These are phyloP conservation scores for Omphaloscelis lunosa DNA, from an alignment of 2,888 invertebrate genomes.

Conservation along the genomic window DNA sequence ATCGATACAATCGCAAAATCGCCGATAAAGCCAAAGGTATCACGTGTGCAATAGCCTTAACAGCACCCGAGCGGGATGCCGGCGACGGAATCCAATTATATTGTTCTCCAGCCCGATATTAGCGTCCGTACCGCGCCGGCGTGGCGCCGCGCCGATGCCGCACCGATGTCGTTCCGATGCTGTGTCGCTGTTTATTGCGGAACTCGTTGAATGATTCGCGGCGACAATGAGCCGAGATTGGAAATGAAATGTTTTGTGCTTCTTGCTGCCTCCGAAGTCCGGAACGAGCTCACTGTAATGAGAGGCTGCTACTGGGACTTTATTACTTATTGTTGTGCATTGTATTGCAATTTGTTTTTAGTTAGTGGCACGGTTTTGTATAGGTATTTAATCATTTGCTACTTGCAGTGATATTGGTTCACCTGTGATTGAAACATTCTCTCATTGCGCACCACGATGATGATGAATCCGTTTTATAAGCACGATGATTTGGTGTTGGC, in stretches of 20 bases:
- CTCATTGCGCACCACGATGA: background rate
- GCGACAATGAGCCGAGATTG: slow-evolving; percentile 60
- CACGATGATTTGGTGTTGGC: background rate
- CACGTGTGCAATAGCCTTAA: slow-evolving; percentile 43
- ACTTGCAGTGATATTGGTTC: background rate
- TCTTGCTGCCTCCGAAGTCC: slow-evolving; percentile 42
- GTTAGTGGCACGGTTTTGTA: background rate
- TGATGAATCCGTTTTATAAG: background rate
- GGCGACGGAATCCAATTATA: slow-evolving; percentile 66
- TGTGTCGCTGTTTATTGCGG: slow-evolving; percentile 55
- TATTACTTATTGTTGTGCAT: slow-evolving; percentile 35
- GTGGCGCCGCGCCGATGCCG: slow-evolving; percentile 3
- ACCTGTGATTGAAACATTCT: too few species aligned
- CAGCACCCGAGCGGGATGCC: slow-evolving; percentile 54
- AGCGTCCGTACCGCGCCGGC: slow-evolving; percentile 32
- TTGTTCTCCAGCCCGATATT: slow-evolving; percentile 63
- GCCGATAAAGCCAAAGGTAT: slow-evolving; percentile 18
- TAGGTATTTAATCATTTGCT: background rate
- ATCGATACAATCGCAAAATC: slow-evolving; percentile 6
- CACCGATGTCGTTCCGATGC: slow-evolving; percentile 18
- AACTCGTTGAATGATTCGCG: slow-evolving; percentile 61
- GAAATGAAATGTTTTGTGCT: slow-evolving; percentile 63
- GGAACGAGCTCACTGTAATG: slow-evolving; percentile 31
- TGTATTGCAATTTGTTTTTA: slow-evolving; percentile 22
- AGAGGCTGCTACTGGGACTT: slow-evolving; percentile 16